A percentile compares a stretch with the other conserved stretches of the same genome.
Conservation (phyloP, 2,888 invertebrate genomes). For the Tholera decimalis region DNA sequence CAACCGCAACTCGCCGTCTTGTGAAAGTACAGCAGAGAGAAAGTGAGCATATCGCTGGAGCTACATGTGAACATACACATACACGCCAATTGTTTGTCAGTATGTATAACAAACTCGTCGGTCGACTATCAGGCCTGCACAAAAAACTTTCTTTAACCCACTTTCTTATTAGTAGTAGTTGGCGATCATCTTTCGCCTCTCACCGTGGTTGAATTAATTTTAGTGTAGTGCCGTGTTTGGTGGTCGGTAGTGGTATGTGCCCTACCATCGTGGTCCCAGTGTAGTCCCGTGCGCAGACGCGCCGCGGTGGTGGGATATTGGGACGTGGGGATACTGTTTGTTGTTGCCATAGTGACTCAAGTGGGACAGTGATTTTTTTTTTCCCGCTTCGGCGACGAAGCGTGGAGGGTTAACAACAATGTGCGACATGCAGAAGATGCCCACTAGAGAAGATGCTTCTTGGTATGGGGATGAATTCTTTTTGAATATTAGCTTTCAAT, state of each 20-base stretch:
- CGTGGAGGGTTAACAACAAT: conserved; percentile 72
- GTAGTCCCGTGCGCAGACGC: conserved; percentile 84
- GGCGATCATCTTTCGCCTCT: conserved; percentile 87
- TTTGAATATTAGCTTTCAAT: conserved; percentile 39
- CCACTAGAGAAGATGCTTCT: conserved; percentile 85
- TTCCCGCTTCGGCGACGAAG: conserved; percentile 76
- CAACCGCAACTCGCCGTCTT: conserved; percentile 84
- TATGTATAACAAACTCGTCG: conserved; percentile 83
- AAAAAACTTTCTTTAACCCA: conserved; percentile 91
- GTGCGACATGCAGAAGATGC: conserved; percentile 90
- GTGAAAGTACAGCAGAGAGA: conserved; percentile 91
- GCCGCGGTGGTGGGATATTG: conserved; percentile 85
- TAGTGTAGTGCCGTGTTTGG: conserved; percentile 86
- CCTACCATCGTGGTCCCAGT: conserved; percentile 87
- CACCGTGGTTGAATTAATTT: conserved; percentile 80
- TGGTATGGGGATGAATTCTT: conserved; percentile 80
- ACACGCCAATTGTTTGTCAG: conserved; percentile 69
- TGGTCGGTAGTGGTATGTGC: conserved; percentile 87
- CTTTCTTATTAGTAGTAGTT: conserved; percentile 84
- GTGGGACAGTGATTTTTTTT: conserved; percentile 84
- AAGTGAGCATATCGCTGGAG: conserved; percentile 88
- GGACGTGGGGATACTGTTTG: conserved; percentile 86
- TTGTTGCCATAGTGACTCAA: conserved; percentile 76
- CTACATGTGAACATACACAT: conserved; percentile 77
- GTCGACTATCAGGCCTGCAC: conserved; percentile 82